Evolutionary conservation across 2,113 vertebrate species (phyloP).

Genomic region (Pogona vitticeps): DNA sequence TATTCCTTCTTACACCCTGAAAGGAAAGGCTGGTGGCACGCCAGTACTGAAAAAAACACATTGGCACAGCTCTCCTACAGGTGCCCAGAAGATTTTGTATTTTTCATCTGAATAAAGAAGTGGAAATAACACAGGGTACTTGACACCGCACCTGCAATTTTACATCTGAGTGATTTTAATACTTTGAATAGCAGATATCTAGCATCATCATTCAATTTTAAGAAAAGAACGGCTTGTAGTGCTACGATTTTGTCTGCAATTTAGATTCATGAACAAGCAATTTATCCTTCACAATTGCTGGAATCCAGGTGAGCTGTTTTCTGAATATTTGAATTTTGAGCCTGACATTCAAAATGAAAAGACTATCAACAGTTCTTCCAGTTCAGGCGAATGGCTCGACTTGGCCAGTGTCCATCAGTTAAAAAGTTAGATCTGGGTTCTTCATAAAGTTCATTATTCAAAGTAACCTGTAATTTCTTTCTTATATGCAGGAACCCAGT

Average conservation of each 20-base stretch:
- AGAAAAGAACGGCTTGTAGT: not conserved
- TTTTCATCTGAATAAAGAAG: slow-evolving; percentile 40
- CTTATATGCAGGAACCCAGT: not conserved
- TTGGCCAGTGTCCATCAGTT: not conserved
- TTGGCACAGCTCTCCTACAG: not conserved
- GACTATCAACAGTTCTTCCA: slow-evolving; percentile 4
- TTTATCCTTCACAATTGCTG: not conserved
- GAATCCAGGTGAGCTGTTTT: not conserved
- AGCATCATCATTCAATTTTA: slow-evolving; percentile 19
- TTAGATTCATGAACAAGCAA: slow-evolving; percentile 22
- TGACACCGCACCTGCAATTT: slow-evolving; percentile 34
- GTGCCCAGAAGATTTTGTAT: not conserved
- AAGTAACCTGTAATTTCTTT: not conserved
- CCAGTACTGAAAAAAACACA: not conserved
- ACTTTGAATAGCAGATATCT: slow-evolving; percentile 13
- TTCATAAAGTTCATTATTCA: not conserved
- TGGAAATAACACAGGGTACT: slow-evolving; percentile 23
- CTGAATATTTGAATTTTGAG: not conserved
- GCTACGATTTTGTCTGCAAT: slow-evolving; percentile 10
- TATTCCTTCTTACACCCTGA: not conserved
- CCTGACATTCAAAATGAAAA: slow-evolving; percentile 1
- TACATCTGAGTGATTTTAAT: slow-evolving; percentile 41
- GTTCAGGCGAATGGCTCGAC: not conserved
- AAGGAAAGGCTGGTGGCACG: not conserved
- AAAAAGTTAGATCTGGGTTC: not conserved